Base-by-base conservation (phyloP, 2,888 invertebrate species). In the Sinodicranocentrus sp. region DNA sequence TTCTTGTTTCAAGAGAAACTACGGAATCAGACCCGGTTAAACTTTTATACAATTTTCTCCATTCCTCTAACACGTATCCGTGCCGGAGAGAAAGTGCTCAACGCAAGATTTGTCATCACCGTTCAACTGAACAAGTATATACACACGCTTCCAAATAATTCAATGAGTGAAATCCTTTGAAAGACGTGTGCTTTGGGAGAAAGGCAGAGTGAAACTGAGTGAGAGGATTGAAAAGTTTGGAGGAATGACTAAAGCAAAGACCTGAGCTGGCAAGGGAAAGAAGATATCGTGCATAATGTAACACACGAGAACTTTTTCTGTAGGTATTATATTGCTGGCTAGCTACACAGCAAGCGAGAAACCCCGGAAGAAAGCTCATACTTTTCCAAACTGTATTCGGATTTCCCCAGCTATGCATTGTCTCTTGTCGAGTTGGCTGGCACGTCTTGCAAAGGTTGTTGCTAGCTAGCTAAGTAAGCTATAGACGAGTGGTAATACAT, bases 171-270 rank as follows among this genome's bases (percentile, higher is more conserved):
- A 33, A 57, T 39, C 25, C 8, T 25, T 13, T 1, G 5, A 48
- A 19, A 26, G 68, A 44, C 52, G 63, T 76, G 76, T 67, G 54
- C 26, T 63, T 33, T 48, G 21, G 3, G 23, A 54, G 76, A 54
- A 67, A 44, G 57, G 43, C 67, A 76, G 57, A 76, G 54, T 54
- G 67, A 67, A 76, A 76, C 76, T 76, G 76, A n/a, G n/a, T n/a
- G n/a, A 76, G 68, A 44, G 68, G 48, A 68, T 43, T 68, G 68
- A 21, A 44, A 39, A 65, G 65, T 65, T 39, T 19, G 33, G 15
- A n/a, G 17, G 33, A 39, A 2, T 23, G 65, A 65, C 23, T 19
- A 59, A 21, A 57, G 57, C n/a, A n/a, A n/a, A n/a, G n/a, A n/a
- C 10, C 17, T 28, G 17, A n/a, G n/a, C 6, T 10, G 28, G n/a